These are phyloP conservation scores for Cherax destructor DNA, from an alignment of 1,140 invertebrate genomes.

Conservation along the genomic window DNA sequence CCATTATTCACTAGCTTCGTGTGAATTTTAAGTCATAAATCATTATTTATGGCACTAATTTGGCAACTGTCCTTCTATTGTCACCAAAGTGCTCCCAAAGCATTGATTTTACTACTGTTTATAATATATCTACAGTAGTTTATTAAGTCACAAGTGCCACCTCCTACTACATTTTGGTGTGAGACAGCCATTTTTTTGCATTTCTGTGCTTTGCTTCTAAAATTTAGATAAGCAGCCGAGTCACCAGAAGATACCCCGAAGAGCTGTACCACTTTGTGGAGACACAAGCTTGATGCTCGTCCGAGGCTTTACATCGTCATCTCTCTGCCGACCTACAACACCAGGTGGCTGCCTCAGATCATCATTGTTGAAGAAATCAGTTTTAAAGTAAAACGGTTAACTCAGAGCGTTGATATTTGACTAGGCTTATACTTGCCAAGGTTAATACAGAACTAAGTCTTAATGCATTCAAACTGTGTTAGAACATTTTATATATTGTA, in stretches of 20 bases:
- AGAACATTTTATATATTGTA: too few relatives aligned
- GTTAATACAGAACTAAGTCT: too few relatives aligned
- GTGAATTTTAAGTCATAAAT: neutral
- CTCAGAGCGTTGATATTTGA: neutral
- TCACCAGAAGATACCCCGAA: slow-evolving; percentile 54
- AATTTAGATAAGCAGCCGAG: slow-evolving; percentile 3
- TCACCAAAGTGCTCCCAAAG: neutral
- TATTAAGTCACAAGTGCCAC: neutral
- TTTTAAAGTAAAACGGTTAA: neutral
- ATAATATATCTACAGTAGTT: neutral
- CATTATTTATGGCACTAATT: neutral
- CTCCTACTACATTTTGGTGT: neutral
- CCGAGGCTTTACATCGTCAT: slow-evolving; percentile 53
- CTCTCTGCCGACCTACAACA: slow-evolving; percentile 60
- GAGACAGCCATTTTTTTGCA: slow-evolving; percentile 6
- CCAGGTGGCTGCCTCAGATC: neutral
- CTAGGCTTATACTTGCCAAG: neutral
- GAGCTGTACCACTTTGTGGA: slow-evolving; percentile 34
- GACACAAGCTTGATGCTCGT: slow-evolving; percentile 57
- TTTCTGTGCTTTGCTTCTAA: slow-evolving; percentile 18
- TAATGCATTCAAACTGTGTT: too few relatives aligned
- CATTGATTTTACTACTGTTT: neutral
- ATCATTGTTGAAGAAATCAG: neutral
- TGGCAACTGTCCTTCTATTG: neutral
- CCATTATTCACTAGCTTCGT: too few relatives aligned